Evolutionary conservation across 2,888 invertebrate species (phyloP), one percentile per base, ranked within the genome.

Genomic region (Erebia aethiops): DNA sequence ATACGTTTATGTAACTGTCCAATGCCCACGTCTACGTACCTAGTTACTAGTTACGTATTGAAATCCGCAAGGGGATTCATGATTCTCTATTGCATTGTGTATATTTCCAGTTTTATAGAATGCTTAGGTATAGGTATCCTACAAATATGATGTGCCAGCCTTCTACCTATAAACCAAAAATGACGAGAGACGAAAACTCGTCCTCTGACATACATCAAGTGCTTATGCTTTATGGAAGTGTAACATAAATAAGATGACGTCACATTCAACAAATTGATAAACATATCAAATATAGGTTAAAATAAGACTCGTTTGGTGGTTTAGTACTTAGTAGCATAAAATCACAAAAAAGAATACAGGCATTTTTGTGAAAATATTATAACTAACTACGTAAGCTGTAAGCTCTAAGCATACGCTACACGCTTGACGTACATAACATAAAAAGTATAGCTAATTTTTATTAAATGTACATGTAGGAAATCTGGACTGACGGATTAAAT

Each of bases 1-100:
- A 63, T 26, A 35, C 35, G 35, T 60, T 57, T 67, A 16, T n/a
- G 43, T 57, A 62, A 62, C 46, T 14, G 10, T 43, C 46, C 61
- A 46, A 8, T 46, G 10, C n/a, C 16, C 9, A 60, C 58, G 10
- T 7, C 16, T 41, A 14, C 35, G 35, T 35, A n/a, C n/a, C n/a
- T n/a, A 35, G 35, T 35, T 35, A 35, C 35, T 35, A 35, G 35
- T 35, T 35, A 3, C 1, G 26, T 26, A 21, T 3, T 9, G 21
- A 56, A 57, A 4, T 35, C 7, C 57, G 26, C 26, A 26, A 57
- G 26, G 26, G 14, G n/a, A 60, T 41, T 60, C 58, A 41, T n/a
- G 2, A 60, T 60, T 60, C 60, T 16, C 41, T 14, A 14, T 58
- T 58, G 35, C 16, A 9, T 41, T 60, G 4, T 16, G 16, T 16